phyloP scores from a whole-genome alignment of 2,797 vertebrate genomes.

The Malurus leucopterus region DNA sequence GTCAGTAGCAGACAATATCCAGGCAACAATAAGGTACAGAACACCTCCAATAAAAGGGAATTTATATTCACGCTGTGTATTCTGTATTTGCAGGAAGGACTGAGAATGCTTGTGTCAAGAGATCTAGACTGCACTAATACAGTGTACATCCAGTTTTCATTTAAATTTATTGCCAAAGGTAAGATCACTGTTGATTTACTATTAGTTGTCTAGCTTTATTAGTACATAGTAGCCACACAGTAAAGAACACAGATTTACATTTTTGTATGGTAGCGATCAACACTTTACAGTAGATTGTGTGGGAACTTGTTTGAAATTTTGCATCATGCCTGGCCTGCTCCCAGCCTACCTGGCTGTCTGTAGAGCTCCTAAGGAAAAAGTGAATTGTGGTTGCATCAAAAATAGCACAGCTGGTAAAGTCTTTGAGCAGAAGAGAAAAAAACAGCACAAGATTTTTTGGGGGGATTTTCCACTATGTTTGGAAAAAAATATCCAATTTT shows the following conservation, averaged over 20 bases:
- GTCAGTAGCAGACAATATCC: neutral
- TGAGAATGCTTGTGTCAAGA: constrained; percentile 92
- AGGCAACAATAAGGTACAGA: neutral
- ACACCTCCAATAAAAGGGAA: neutral
- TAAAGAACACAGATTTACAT: neutral
- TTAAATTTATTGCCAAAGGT: constrained; percentile 97
- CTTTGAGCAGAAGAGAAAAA: neutral
- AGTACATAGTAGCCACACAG: neutral
- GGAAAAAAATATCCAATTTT: neutral
- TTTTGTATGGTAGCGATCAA: neutral
- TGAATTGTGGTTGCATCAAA: neutral
- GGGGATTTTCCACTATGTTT: neutral
- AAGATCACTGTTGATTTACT: constrained; percentile 25
- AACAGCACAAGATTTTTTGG: neutral
- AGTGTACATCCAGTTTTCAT: constrained; percentile 94
- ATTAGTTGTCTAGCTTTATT: neutral
- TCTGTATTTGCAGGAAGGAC: constrained; percentile 84
- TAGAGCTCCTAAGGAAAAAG: neutral
- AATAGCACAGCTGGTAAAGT: neutral
- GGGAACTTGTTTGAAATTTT: neutral
- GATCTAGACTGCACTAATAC: constrained; percentile 92
- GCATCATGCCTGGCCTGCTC: neutral
- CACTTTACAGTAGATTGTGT: neutral
- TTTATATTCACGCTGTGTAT: neutral
- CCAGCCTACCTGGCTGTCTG: neutral